Evolutionary conservation across 2,888 invertebrate genomes (phyloP), one percentile per base, ranked within the genome.

Genomic region (Drosophila setosimentum): DNA sequence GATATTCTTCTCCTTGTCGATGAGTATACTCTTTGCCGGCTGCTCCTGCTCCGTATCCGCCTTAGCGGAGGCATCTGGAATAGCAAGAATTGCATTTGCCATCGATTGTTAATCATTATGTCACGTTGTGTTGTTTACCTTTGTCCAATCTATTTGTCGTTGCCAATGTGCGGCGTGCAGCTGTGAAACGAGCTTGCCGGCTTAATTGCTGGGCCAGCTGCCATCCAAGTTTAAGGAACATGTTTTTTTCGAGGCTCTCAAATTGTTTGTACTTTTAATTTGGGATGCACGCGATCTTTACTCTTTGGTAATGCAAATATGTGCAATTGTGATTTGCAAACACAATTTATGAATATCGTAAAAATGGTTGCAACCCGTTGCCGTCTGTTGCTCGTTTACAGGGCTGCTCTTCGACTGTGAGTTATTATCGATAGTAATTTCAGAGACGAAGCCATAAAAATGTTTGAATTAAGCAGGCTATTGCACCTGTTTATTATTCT

Each of bases 1-100:
- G 18, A 98, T 94, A 29, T 94, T 92, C 11, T 95, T 95, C 70
- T 95, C 94, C 81, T 95, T 95, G 72, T 96, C 96, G 2, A 92
- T 78, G 8, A 95, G 55, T 35, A 86, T 84, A 13, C 71, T 82
- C 16, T 68, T 73, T 1, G 81, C 67, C 16, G 72, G 69, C 18
- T 24, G 24, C 8, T 35, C 49, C 7, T 55, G 29, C 3, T 53
- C 61, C 3, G 62, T 49, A 27, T 70, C 73, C 1, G 74, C 40
- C 2, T 80, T 81, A 24, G 61, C 32, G 21, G 58, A 62, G 7
- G 65, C 70, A 55, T 89, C 89, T 89, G 45, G 0, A 70, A 53
- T 8, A 54, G 40, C 2, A 33, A 7, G 50, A 27, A 32, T 18
- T 49, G 6, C 21, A 57, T 11, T 30, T n/a, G 3, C 16, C 16